Evolutionary conservation across 2,113 vertebrate species (phyloP).

Genomic region (Cyanoliseus patagonus): DNA sequence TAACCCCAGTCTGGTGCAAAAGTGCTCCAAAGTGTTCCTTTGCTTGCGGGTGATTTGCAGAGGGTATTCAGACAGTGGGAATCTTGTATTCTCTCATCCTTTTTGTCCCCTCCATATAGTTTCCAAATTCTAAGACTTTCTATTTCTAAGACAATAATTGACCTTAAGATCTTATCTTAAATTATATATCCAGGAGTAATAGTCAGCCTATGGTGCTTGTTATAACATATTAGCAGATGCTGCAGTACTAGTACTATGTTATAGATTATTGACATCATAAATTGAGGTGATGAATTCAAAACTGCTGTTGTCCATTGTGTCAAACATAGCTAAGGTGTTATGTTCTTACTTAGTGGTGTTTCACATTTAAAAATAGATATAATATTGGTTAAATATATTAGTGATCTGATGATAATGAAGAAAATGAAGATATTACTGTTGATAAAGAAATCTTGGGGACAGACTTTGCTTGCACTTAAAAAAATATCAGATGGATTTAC

Average conservation of each 20-base stretch:
- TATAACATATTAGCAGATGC: background rate
- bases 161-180: background rate
- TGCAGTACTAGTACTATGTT: background rate
- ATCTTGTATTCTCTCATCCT: background rate
- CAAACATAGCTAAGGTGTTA: background rate
- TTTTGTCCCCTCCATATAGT: background rate
- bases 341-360: background rate
- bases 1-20: background rate
- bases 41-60: background rate
- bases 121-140: background rate
- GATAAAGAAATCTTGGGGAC: background rate
- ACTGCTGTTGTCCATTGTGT: background rate
- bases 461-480: background rate
- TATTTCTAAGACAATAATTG: background rate
- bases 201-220: background rate
- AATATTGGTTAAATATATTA: background rate
- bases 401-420: rapidly evolving
- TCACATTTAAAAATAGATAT: background rate
- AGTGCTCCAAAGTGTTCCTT: background rate
- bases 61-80: background rate
- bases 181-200: background rate
- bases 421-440: background rate
- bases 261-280: background rate
- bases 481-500: background rate
- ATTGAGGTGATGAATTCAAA: background rate